Evolutionary conservation across 2,888 invertebrate species (phyloP), one percentile per base, ranked within the genome.

Genomic region (Rhimphoctona megacephalus): DNA sequence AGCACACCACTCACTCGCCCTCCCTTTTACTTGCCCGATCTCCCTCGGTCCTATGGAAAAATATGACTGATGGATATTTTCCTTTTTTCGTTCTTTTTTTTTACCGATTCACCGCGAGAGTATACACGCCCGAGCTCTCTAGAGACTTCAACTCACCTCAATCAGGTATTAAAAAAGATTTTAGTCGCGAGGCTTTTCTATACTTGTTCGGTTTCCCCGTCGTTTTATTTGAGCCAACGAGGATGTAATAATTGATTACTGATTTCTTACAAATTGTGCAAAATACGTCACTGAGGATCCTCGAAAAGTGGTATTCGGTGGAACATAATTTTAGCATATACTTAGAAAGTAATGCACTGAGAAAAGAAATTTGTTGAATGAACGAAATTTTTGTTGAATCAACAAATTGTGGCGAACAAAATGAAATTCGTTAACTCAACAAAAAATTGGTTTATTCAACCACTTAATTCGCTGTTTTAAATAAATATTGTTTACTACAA

Each of bases 1-100:
- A 43, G 36, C 74, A 46, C 57, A 14, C 54, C 76, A 17, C 70
- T 57, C 72, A 64, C 76, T 67, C 49, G 73, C 57, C 54, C 77
- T 77, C 72, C 77, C 49, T 81, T n/a, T 67, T 73, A 52, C 81
- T 82, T 36, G 25, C 69, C 70, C 46, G 52, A 52, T 70, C 85
- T 76, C 57, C 36, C 73, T 39, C 43, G 72, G 57, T 66, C 74
- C 81, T 79, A 54, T 49, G 81, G 74, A 86, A 86, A 86, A 86
- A 86, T 84, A 86, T 86, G 83, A 86, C 83, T 81, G 83, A 86
- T 86, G 81, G 54, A 86, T 83, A 78, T 72, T 81, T 39, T 9
- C 39, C n/a, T 46, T 33, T 66, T 39, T 52, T 49, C 25, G 22
- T 64, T 49, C 67, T 67, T 73, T 57, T 54, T 54, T n/a, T n/a